phyloP scores from a whole-genome alignment of 2,113 vertebrate genomes.

The Asarcornis scutulata region DNA sequence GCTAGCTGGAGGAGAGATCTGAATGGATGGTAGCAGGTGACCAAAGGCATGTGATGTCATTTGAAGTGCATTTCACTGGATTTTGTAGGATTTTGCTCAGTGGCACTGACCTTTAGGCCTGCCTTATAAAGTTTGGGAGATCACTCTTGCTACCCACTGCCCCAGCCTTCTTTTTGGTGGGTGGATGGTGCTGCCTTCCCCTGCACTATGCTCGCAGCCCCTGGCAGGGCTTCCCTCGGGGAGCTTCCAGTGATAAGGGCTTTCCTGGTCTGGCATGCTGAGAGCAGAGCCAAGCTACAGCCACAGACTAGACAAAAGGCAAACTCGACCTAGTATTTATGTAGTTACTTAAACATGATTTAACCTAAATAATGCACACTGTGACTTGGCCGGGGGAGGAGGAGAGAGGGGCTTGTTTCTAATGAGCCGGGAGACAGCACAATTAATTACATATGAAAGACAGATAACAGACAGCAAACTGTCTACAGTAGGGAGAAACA shows the following conservation, averaged over 20 bases:
- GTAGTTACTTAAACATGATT: constrained; percentile 81
- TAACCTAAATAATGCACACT: constrained; percentile 74
- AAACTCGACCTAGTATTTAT: constrained; percentile 76
- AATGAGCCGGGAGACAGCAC: constrained; percentile 71
- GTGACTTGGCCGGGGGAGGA: constrained; percentile 13
- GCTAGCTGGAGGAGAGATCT: background rate
- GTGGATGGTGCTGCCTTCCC: constrained; percentile 10
- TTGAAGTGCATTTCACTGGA: background rate
- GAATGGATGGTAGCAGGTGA: background rate
- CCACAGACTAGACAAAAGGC: constrained; percentile 73
- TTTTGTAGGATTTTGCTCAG: background rate
- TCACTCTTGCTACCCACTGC: constrained; percentile 49
- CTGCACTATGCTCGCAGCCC: background rate
- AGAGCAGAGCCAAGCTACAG: constrained; percentile 70
- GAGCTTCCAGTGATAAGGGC: constrained; percentile 43
- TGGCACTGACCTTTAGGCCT: background rate
- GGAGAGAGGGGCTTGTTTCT: constrained; percentile 51
- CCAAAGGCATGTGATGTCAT: rapidly evolving
- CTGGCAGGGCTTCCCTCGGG: constrained; percentile 44
- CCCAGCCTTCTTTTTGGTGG: constrained; percentile 24
- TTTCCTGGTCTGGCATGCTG: constrained; percentile 43
- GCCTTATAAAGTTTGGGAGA: constrained; percentile 44
- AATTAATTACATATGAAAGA: constrained; percentile 77
- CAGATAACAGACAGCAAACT: constrained; percentile 69
- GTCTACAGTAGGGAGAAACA: constrained; percentile 41